Conservation (phyloP, 2,113 vertebrate genomes). For the Sander vitreus region DNA sequence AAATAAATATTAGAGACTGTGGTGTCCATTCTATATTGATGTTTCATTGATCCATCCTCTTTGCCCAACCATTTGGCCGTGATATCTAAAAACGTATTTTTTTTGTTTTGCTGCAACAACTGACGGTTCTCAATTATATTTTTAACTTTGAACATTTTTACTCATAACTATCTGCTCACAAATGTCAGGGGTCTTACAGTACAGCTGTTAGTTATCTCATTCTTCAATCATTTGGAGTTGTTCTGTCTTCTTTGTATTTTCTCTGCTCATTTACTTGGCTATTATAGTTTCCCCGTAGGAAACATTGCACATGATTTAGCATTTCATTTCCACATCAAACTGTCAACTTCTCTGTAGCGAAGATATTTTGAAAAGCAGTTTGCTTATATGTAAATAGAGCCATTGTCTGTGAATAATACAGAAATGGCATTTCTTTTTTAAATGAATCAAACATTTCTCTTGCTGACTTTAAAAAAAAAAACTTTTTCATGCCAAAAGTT, state of each 20-base stretch:
- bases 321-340: conserved; percentile 58
- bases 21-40: background rate
- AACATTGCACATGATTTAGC: conserved; percentile 33
- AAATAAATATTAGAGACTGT: conserved; percentile 15
- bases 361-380: conserved; percentile 19
- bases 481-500: conserved; percentile 15
- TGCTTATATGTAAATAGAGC: conserved; percentile 42
- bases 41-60: background rate
- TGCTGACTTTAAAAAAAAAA: background rate
- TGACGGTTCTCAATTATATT: background rate
- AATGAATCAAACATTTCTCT: conserved; percentile 26
- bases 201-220: background rate
- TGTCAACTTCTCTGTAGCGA: conserved; percentile 12
- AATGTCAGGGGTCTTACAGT: background rate
- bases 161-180: background rate
- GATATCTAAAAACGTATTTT: background rate
- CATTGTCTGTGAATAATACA: conserved; percentile 39
- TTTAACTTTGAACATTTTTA: background rate
- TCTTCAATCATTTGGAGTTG: background rate
- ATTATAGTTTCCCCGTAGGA: background rate
- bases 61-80: background rate
- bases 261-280: conserved; percentile 18
- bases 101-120: background rate
- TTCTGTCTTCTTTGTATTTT: conserved; percentile 5
- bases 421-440: background rate